Percentiles rank a stretch among this genome's conserved stretches.
Evolutionary conservation across 2,888 invertebrate genomes (phyloP).

Genomic region (Fissipunctia ypsillon): DNA sequence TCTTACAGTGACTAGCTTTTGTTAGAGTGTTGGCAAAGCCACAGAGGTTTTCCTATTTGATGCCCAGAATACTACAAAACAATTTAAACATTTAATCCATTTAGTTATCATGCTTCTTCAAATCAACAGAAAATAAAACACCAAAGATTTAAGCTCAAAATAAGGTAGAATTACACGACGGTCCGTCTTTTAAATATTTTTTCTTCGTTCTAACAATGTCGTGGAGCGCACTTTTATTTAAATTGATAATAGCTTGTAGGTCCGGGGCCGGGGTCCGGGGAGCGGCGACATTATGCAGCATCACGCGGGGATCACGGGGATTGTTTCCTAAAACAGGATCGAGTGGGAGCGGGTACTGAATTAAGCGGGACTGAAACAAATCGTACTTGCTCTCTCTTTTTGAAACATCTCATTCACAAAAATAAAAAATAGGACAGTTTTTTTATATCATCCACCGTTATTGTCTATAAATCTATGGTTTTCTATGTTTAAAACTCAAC

Average conservation of each 20-base stretch:
- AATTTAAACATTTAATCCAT: neutral
- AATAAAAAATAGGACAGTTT: constrained; percentile 10
- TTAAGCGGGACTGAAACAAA: constrained; percentile 78
- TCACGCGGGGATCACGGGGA: constrained; percentile 88
- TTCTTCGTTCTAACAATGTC: constrained; percentile 60
- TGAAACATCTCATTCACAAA: constrained; percentile 46
- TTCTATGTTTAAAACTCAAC: constrained; percentile 14
- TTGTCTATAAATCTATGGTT: neutral
- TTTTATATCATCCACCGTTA: neutral
- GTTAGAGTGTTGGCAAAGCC: neutral
- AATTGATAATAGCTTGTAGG: constrained; percentile 80
- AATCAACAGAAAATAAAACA: constrained; percentile 24
- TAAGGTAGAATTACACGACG: constrained; percentile 49
- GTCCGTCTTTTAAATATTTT: constrained; percentile 46
- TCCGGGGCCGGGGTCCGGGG: constrained; percentile 69
- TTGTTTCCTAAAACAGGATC: constrained; percentile 89
- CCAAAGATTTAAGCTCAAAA: constrained; percentile 23
- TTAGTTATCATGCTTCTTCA: neutral
- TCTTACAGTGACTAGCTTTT: neutral
- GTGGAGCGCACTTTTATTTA: constrained; percentile 76
- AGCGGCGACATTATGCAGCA: constrained; percentile 87
- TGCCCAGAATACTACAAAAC: neutral
- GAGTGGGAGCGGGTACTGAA: constrained; percentile 81
- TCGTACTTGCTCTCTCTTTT: constrained; percentile 61
- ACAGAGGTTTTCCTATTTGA: neutral